These are phyloP conservation scores for Drosophila prolongata DNA, from an alignment of 2,888 invertebrate species.

Conservation along the genomic window DNA sequence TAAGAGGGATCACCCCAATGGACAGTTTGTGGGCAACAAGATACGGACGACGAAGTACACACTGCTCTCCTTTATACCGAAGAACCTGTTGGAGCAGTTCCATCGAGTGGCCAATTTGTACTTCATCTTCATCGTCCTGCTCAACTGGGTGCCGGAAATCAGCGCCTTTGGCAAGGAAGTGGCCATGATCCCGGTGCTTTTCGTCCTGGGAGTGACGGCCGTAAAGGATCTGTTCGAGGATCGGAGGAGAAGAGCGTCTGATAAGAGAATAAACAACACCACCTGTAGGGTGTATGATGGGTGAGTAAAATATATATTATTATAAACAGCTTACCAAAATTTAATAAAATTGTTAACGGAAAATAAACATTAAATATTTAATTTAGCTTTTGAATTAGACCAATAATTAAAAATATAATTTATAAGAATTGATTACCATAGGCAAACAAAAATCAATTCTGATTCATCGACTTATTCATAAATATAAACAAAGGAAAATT, in stretches of 20 bases:
- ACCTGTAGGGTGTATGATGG: constrained; percentile 96
- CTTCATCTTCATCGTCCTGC: constrained; percentile 97
- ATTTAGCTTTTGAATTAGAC: not conserved
- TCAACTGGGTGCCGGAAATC: constrained; percentile 97
- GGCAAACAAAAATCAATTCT: not conserved
- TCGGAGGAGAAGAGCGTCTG: constrained; percentile 93
- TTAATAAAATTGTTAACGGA: no score
- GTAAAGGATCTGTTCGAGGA: constrained; percentile 98
- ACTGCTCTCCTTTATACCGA: constrained; percentile 95
- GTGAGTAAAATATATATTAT: constrained; percentile 86
- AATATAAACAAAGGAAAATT: not conserved
- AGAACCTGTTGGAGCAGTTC: constrained; percentile 98
- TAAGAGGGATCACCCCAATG: constrained; percentile 92
- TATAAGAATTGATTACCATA: not conserved
- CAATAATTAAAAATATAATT: not conserved
- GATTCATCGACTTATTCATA: constrained; percentile 3
- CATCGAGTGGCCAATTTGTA: constrained; percentile 98
- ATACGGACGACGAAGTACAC: constrained; percentile 98
- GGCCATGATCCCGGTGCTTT: constrained; percentile 96
- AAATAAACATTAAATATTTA: no score
- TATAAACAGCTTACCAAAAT: no score
- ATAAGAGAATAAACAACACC: constrained; percentile 96
- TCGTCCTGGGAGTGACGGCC: constrained; percentile 97
- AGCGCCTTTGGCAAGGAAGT: constrained; percentile 98
- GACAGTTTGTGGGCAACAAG: constrained; percentile 92